These are phyloP conservation scores for Hydrozoanthus tunicans DNA, from an alignment of 64 coral and sea anemone genomes.

Conservation along the genomic window DNA sequence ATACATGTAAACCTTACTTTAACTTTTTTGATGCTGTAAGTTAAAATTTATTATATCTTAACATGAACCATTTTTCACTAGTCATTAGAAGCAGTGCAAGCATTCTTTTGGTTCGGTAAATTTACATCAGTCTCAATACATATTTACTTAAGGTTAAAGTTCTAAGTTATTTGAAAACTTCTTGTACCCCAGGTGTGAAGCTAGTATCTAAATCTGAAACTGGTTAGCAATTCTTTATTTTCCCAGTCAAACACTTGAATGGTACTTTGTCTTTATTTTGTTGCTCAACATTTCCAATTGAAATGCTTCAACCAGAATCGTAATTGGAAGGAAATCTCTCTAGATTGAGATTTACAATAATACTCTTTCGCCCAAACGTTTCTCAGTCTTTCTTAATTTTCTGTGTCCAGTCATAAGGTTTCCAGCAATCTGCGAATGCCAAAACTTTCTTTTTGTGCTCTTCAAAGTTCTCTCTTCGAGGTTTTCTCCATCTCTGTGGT, in stretches of 20 bases:
- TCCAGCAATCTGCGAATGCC: slow-evolving; percentile 94
- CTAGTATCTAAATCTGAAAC: neutral
- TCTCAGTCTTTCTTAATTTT: slow-evolving; percentile 62
- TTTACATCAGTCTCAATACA: no score
- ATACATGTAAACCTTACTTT: no score
- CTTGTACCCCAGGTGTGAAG: no score
- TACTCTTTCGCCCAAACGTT: neutral
- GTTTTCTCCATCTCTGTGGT: slow-evolving; percentile 86
- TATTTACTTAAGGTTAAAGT: neutral
- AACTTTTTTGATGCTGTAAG: no score
- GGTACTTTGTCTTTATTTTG: no score
- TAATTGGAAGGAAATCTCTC: neutral
- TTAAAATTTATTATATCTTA: no score
- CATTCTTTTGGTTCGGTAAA: no score
- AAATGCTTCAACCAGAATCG: neutral
- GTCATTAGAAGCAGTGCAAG: no score
- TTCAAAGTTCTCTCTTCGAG: slow-evolving; percentile 87
- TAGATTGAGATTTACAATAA: neutral
- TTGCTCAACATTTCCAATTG: neutral
- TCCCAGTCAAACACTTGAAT: neutral
- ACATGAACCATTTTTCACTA: no score
- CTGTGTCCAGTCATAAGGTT: slow-evolving; percentile 96
- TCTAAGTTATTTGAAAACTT: neutral
- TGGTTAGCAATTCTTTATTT: neutral
- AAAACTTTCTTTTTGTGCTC: slow-evolving; percentile 96